Evolutionary conservation across 2,797 vertebrate genomes (phyloP), one percentile per base, ranked within the genome.

Genomic region (Glyptemys insculpta): DNA sequence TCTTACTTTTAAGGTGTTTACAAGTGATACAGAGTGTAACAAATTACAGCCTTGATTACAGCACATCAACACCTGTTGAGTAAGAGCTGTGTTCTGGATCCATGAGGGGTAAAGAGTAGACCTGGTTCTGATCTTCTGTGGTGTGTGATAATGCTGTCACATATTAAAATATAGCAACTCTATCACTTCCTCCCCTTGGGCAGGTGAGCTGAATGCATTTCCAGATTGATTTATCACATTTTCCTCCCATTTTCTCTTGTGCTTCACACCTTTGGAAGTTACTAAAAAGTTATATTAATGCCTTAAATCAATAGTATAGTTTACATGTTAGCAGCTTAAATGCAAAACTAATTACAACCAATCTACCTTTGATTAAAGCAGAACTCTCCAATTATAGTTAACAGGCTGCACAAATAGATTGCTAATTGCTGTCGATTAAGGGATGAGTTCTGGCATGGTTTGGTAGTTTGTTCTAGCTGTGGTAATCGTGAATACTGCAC

Each of bases 371-470:
- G 86, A 92, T n/a, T 91, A 87, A 79, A 94, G 82, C 8, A 62
- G 53, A 96, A 88, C 87, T 91, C 49, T 88, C 14, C 90, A 95
- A 68, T 87, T 95, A 23, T 0, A 78, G 81, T 93, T 82, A 78
- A 94, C 83, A 93, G 91, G 56, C 85, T 53, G 88, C 91, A 92
- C 86, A 89, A 94, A 93, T 85, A 88, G 49, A 5, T 86, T 89
- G 37, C 37, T 94, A 88, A 97, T 94, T 95, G 95, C 57, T 41
- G 6, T 68, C 25, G 18, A 79, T 93, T 83, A 57, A 80, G 78
- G 86, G 62, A 85, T 76, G 79, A 47, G 9, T 59, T 90, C 92
- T 7, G 0, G 85, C 23, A 72, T 12, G 72, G 50, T 29, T 72
- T 86, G 84, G 78, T 82, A 65, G 83, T 79, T 93, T 84, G 19